phyloP scores from a whole-genome alignment of 64 coral and sea anemone genomes.

The Trachythela sp. region DNA sequence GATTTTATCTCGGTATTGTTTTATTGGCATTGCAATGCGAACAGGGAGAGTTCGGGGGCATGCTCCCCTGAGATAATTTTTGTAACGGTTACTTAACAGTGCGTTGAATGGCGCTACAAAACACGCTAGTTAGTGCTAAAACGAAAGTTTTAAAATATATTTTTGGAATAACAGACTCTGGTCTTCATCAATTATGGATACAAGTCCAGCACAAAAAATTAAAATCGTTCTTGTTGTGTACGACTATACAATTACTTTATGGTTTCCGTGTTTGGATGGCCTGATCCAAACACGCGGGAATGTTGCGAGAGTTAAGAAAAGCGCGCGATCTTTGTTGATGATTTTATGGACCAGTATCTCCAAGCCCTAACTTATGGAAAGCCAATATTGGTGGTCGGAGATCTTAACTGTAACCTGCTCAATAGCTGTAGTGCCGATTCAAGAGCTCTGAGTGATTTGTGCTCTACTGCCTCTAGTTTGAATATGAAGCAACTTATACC shows the following conservation, averaged over 20 bases:
- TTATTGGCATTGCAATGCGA: too few relatives aligned
- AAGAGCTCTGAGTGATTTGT: not conserved
- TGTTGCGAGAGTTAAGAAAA: too few relatives aligned
- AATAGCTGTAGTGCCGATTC: not conserved
- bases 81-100: too few relatives aligned
- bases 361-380: slow-evolving; percentile 20
- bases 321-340: slow-evolving; percentile 11
- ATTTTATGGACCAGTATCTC: slow-evolving; percentile 19
- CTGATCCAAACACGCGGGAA: too few relatives aligned
- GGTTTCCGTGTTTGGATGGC: too few relatives aligned
- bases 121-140: too few relatives aligned
- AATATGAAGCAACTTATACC: slow-evolving; percentile 21
- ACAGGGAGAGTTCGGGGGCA: too few relatives aligned
- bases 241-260: not conserved
- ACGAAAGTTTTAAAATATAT: too few relatives aligned
- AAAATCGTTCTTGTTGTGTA: slow-evolving; percentile 20
- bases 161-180: too few relatives aligned
- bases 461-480: not conserved
- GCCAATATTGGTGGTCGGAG: slow-evolving; percentile 10
- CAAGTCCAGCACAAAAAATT: slow-evolving; percentile 32
- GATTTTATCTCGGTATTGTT: too few relatives aligned
- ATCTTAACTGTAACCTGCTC: slow-evolving; percentile 14
- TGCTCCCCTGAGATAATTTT: too few relatives aligned
- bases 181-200: slow-evolving; percentile 29
- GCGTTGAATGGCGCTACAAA: too few relatives aligned